phyloP scores from a whole-genome alignment of 2,888 invertebrate species.

The Luperina testacea region DNA sequence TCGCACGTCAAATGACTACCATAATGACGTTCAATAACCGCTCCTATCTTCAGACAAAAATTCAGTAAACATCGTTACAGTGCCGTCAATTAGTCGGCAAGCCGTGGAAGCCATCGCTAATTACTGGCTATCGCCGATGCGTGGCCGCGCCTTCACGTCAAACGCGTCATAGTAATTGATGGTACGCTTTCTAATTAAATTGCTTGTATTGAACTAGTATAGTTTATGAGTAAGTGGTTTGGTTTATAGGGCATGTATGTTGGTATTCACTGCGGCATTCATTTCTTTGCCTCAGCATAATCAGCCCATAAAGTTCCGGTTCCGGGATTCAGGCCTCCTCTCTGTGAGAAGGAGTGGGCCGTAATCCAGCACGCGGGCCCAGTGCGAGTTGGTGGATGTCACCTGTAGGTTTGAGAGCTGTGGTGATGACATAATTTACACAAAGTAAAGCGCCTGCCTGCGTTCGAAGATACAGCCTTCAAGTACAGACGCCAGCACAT shows the following conservation, averaged over 20 bases:
- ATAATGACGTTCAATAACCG: constrained; percentile 61
- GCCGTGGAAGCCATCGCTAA: constrained; percentile 69
- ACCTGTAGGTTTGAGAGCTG: background rate
- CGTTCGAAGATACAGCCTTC: background rate
- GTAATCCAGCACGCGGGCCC: background rate
- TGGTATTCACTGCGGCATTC: background rate
- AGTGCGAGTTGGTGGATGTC: too few relatives aligned
- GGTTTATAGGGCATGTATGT: background rate
- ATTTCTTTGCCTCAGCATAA: background rate
- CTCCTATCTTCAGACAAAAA: constrained; percentile 59
- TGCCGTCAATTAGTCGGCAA: constrained; percentile 60
- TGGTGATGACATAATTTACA: background rate
- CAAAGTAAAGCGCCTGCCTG: background rate
- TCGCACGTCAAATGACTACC: constrained; percentile 17
- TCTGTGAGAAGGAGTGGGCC: background rate
- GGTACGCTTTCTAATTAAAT: constrained; percentile 81
- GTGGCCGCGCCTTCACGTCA: constrained; percentile 78
- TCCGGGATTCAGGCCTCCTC: background rate
- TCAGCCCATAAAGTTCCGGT: too few relatives aligned
- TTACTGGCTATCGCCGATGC: constrained; percentile 73
- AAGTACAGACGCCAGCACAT: background rate
- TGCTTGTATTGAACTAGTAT: constrained; percentile 67
- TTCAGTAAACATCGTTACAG: constrained; percentile 71
- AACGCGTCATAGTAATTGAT: constrained; percentile 85
- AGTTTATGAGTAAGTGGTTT: constrained; percentile 39